Conservation (phyloP, 2,113 vertebrate species). For the Cyanistes caeruleus region DNA sequence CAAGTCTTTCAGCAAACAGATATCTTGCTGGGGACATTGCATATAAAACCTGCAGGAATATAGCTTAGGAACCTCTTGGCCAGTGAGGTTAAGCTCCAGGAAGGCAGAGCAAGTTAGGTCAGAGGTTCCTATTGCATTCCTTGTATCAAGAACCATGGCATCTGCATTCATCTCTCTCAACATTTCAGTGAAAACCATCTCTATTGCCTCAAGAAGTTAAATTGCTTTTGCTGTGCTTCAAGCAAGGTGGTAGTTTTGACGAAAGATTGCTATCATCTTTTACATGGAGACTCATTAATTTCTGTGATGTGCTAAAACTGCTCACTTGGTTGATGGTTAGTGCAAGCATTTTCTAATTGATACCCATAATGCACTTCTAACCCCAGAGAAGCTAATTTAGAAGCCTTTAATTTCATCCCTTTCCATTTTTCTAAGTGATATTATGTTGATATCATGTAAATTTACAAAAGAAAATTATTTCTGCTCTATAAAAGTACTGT, state of each 20-base stretch:
- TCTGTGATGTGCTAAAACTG: constrained; percentile 34
- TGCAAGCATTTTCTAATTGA: constrained; percentile 52
- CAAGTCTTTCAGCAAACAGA: background rate
- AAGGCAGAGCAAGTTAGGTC: background rate
- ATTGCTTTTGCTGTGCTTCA: background rate
- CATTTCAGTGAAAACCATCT: background rate
- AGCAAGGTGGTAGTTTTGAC: background rate
- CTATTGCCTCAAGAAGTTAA: background rate
- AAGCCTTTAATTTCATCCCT: background rate
- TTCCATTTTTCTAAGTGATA: background rate
- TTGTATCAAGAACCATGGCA: background rate
- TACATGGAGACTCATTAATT: constrained; percentile 38
- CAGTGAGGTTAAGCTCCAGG: background rate
- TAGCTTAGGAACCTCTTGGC: background rate
- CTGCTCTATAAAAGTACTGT: background rate
- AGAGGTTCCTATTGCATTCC: background rate
- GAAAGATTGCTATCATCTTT: constrained; percentile 13
- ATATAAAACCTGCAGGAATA: background rate
- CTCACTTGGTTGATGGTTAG: constrained; percentile 12
- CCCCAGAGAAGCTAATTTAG: constrained; percentile 28
- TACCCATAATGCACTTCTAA: constrained; percentile 62
- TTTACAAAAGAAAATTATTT: constrained; percentile 31
- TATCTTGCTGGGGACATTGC: background rate
- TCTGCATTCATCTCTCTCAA: background rate
- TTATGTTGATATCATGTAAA: constrained; percentile 42